Base-by-base conservation (phyloP, 2,113 vertebrate genomes). In the Podarcis cretensis region DNA sequence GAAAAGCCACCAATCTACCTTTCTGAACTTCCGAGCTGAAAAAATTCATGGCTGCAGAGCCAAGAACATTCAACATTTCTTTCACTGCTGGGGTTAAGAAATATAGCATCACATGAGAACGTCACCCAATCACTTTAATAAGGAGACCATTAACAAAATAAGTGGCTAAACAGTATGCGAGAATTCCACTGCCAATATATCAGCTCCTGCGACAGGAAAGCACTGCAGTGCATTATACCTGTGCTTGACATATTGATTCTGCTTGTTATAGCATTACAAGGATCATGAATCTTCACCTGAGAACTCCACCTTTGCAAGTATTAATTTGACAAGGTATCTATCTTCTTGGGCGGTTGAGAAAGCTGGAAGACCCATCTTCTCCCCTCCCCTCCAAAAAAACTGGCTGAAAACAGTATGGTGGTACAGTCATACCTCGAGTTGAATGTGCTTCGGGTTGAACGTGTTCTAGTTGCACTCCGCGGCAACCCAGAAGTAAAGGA, bases 101-200 rank as follows among this genome's bases (percentile, higher is more conserved):
- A 43, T 12, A 48, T 12, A 48, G 3, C 40, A 81, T 54, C 18
- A 32, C 79, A 81, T 23, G 27, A 78, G 40, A 48, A 43, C 12
- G 23, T 12, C 43, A 57, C 6, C 77, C 48, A 57, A 27, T 1
- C 27, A 27, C 40, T 48, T n/a, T 80, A 81, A 79, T 69, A 90
- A 93, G 96, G 91, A 71, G 95, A 94, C 75, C 21, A 25, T 66
- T 87, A 94, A 91, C 86, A 91, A 92, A 57, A 71, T 2, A 92
- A 94, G 63, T 40, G 87, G 37, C 88, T 81, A 92, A 87, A 88
- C 90, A 86, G 89, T 87, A 89, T 80, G 85, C 74, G 94, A 87
- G 88, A 89, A 81, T 78, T 81, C 32, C 66, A 30, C 73, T 87
- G 92, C n/a, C 83, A 87, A 82, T 27, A 69, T 69, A 69, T 69